Percentiles rank a stretch among this genome's conserved stretches.
These are phyloP conservation scores for Oreochromis grahami DNA, from an alignment of 2,797 vertebrate species.

Conservation along the genomic window DNA sequence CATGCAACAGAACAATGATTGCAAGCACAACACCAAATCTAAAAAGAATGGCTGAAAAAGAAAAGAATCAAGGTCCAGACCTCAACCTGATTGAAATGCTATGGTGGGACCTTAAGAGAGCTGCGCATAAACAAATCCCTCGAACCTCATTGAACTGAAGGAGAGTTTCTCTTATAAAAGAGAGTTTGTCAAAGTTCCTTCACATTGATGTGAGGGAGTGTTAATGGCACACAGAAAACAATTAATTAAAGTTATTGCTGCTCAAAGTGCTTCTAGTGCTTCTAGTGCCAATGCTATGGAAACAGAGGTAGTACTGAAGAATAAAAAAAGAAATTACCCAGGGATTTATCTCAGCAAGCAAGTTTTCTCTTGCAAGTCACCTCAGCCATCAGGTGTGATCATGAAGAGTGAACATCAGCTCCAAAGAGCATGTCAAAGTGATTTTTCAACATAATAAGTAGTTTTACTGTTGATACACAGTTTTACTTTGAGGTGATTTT, in stretches of 20 bases:
- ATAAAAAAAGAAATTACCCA: background rate
- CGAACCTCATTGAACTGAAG: too few species aligned
- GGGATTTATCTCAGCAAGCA: background rate
- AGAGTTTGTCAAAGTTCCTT: background rate
- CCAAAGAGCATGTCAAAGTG: background rate
- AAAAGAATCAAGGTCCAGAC: background rate
- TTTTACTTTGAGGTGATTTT: background rate
- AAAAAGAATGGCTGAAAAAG: background rate
- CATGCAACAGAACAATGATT: background rate
- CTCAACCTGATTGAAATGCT: background rate
- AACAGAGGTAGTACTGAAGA: background rate
- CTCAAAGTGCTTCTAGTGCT: background rate
- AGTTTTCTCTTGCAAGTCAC: background rate
- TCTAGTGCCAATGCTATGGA: background rate
- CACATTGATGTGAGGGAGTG: background rate
- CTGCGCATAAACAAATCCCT: background rate
- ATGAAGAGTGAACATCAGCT: background rate
- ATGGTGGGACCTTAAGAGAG: background rate
- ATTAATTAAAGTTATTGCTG: background rate
- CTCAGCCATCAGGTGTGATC: background rate
- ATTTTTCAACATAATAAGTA: background rate
- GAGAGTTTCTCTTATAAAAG: too few species aligned
- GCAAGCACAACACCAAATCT: background rate
- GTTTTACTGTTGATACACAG: background rate
- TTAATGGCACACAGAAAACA: background rate